Conservation (phyloP, 2,113 vertebrate genomes). For the Craseonycteris thonglongyai region DNA sequence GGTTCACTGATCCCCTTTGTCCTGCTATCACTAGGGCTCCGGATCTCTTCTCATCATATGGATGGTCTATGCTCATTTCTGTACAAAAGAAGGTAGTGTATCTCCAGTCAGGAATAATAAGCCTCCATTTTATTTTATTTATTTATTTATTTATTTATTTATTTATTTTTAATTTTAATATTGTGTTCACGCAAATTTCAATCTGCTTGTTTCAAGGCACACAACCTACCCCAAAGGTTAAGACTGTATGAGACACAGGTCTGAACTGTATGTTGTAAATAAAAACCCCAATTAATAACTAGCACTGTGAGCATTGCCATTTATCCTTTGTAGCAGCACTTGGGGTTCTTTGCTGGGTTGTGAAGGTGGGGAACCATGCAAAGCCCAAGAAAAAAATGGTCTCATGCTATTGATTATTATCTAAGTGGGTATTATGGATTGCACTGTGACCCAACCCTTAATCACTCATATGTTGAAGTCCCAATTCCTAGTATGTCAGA, state of each 20-base stretch:
- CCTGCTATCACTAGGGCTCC: background rate
- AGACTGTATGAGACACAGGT: background rate
- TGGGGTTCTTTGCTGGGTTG: background rate
- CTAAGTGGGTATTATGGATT: background rate
- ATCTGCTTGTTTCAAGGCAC: background rate
- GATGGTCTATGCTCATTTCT: background rate
- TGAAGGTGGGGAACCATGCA: background rate
- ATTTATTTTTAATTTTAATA: too few species aligned
- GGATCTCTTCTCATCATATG: background rate
- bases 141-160: too few species aligned
- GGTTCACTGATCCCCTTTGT: background rate
- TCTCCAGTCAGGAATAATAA: slow-evolving; percentile 1
- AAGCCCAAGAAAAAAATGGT: background rate
- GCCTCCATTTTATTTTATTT: too few species aligned
- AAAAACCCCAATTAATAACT: background rate
- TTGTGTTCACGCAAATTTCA: background rate
- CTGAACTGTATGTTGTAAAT: background rate
- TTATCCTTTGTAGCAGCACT: background rate
- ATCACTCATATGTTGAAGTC: background rate
- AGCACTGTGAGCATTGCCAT: background rate
- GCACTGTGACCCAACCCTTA: background rate
- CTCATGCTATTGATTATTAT: background rate
- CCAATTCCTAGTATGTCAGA: background rate
- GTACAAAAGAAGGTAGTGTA: background rate
- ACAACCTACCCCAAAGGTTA: background rate